Percentiles rank a stretch among this genome's conserved stretches.
Conservation (phyloP, 2,113 vertebrate species). For the Thamnaconus septentrionalis region DNA sequence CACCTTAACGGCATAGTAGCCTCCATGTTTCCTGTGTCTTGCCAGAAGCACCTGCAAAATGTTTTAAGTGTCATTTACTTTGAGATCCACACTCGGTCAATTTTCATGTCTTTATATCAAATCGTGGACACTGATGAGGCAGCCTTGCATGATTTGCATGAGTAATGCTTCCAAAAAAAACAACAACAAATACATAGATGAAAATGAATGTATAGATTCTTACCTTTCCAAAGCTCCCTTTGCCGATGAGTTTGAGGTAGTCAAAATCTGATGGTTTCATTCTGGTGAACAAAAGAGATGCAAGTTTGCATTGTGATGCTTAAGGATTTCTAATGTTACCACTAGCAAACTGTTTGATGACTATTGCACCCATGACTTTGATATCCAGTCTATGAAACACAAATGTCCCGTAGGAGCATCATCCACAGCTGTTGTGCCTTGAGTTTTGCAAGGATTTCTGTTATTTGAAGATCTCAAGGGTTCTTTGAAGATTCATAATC, state of each 20-base stretch:
- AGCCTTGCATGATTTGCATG: not conserved
- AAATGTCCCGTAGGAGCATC: too few species aligned
- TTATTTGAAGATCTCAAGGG: too few species aligned
- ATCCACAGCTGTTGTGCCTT: too few species aligned
- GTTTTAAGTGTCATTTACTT: not conserved
- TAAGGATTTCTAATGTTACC: too few species aligned
- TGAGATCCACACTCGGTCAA: not conserved
- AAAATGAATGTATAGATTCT: not conserved
- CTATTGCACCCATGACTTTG: too few species aligned
- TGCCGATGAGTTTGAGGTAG: conserved; percentile 79
- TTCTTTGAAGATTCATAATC: too few species aligned
- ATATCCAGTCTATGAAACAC: too few species aligned
- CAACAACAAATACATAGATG: not conserved
- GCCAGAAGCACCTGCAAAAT: conserved; percentile 75
- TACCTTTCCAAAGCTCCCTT: conserved; percentile 82
- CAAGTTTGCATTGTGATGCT: not conserved
- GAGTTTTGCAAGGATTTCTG: too few species aligned
- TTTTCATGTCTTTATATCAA: too few species aligned
- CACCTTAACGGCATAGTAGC: conserved; percentile 78
- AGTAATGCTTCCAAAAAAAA: not conserved
- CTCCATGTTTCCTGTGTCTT: conserved; percentile 65
- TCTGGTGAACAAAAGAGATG: conserved; percentile 43
- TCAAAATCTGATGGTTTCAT: conserved; percentile 78
- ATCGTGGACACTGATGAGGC: too few species aligned
- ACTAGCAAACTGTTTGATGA: too few species aligned